Evolutionary conservation across 2,113 vertebrate species (phyloP), one percentile per base, ranked within the genome.

Genomic region (Notothenia coriiceps): DNA sequence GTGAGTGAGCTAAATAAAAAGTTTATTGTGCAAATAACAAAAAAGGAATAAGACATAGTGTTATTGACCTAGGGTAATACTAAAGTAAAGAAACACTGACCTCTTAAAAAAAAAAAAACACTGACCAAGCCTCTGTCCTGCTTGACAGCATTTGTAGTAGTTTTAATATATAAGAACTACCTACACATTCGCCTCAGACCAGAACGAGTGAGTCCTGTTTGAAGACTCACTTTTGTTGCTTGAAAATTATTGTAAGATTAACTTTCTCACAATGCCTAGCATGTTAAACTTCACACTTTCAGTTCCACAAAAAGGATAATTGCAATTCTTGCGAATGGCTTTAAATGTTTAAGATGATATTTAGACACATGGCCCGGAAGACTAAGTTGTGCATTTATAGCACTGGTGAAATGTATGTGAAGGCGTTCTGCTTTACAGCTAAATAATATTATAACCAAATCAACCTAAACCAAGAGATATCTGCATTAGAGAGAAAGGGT

Each of bases 11-110:
- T 70, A 71, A 84, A 78, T 78, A 43, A 81, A 69, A 78, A 56
- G 59, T 81, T 63, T 75, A 87, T 25, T 92, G 91, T 92, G 90
- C 91, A 93, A 92, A 90, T 82, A 74, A 89, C 69, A 90, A 80
- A 68, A 35, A 29, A 29, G 3, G 85, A 60, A 74, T 73, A 91
- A 84, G 73, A 92, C 74, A 75, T 83, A 83, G 86, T 91, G 80
- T 88, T 86, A 78, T 60, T 91, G 87, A 91, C 85, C 76, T 82
- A 57, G 15, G 35, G 22, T 74, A 70, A 81, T 44, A n/a, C 64
- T 78, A 81, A 6, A 2, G 29, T 74, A 80, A 80, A 76, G 70
- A 92, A 88, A 90, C 62, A 46, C 18, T 85, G 83, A 85, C 79
- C 77, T 70, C 11, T 77, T 64, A 20, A 61, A 66, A 57, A 68